These are phyloP conservation scores for Ophion ventricosus DNA, from an alignment of 2,888 invertebrate species.

Conservation along the genomic window DNA sequence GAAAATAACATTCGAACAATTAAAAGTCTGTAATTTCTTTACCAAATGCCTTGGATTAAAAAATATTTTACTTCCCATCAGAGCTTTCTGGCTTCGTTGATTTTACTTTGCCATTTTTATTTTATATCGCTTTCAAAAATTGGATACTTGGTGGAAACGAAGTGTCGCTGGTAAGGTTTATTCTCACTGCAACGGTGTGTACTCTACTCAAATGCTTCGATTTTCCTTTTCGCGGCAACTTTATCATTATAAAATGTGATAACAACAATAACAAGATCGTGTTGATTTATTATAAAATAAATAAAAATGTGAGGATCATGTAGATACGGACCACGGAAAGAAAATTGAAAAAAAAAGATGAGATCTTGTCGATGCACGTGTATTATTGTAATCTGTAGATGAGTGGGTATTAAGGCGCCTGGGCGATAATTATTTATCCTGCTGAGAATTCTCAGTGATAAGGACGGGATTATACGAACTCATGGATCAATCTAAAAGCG, in stretches of 20 bases:
- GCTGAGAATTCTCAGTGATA: conserved; percentile 26
- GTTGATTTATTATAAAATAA: neutral
- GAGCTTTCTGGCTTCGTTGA: neutral
- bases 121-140: neutral
- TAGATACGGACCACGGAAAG: neutral
- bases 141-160: neutral
- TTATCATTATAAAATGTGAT: neutral
- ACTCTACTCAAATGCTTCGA: too few species aligned
- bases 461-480: conserved; percentile 31
- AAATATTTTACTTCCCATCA: neutral
- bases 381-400: conserved; percentile 13
- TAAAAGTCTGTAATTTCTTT: neutral
- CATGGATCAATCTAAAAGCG: conserved; percentile 14
- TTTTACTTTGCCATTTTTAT: neutral
- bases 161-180: too few species aligned
- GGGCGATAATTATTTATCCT: conserved; percentile 8
- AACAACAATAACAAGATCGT: neutral
- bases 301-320: neutral
- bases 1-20: neutral
- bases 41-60: neutral
- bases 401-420: neutral
- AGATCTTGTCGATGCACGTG: neutral
- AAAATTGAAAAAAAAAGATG: conserved; percentile 34
- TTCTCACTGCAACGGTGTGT: too few species aligned
- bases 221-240: neutral